Conservation (phyloP, 2,888 invertebrate genomes). For the Nesidiocoris tenuis region DNA sequence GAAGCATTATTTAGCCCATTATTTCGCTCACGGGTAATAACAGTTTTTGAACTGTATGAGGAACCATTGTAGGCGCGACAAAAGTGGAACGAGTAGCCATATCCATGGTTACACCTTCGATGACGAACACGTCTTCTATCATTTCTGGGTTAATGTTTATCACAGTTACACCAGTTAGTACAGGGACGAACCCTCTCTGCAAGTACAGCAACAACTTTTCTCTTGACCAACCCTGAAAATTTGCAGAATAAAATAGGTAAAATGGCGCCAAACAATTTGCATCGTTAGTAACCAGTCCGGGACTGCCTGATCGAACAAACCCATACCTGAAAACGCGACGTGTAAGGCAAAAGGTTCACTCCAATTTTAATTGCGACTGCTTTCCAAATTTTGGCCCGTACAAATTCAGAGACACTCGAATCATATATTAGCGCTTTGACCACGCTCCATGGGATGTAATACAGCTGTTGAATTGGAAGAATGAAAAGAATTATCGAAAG, state of each 20-base stretch:
- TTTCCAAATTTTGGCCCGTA: constrained; percentile 37
- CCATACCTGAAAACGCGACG: constrained; percentile 36
- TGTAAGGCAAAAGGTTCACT: constrained; percentile 36
- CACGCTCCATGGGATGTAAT: constrained; percentile 27
- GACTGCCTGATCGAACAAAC: no score
- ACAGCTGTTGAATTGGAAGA: no score
- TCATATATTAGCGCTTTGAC: constrained; percentile 31
- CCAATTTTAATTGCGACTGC: constrained; percentile 39
- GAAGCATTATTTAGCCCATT: no score
- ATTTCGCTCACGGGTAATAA: constrained; percentile 38
- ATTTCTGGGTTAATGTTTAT: constrained; percentile 33
- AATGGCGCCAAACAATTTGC: no score
- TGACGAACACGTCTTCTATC: constrained; percentile 39
- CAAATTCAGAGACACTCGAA: constrained; percentile 10
- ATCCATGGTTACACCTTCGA: constrained; percentile 43
- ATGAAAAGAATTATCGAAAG: no score
- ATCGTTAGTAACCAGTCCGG: no score
- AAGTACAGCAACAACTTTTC: constrained; percentile 42
- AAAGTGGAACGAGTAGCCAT: constrained; percentile 31
- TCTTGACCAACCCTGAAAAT: constrained; percentile 38
- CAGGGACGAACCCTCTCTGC: constrained; percentile 35
- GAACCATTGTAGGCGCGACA: constrained; percentile 35
- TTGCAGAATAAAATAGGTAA: background rate
- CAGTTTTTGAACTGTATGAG: constrained; percentile 39
- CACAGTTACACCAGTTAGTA: constrained; percentile 9